Conservation (phyloP, 2,888 invertebrate species). For the Limnephilus auricula region DNA sequence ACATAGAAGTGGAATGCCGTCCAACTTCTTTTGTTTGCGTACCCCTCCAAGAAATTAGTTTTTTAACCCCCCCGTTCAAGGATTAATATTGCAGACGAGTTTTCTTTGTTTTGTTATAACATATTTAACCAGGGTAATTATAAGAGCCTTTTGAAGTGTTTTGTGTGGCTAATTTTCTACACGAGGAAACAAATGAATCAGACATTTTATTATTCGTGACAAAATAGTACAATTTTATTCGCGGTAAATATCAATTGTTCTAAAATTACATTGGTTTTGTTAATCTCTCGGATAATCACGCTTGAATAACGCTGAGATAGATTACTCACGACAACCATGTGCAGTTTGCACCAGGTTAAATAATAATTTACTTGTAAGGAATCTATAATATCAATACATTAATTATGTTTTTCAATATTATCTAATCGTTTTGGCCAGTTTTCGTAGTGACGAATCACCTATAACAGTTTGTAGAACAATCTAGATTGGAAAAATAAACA, state of each 20-base stretch:
- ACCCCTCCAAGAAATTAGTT: background rate
- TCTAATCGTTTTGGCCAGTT: background rate
- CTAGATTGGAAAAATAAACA: background rate
- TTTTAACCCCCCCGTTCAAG: background rate
- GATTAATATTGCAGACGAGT: background rate
- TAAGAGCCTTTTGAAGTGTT: background rate
- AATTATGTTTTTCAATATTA: background rate
- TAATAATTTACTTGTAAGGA: background rate
- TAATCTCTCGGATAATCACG: background rate
- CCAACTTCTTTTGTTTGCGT: no score
- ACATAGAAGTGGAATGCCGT: no score
- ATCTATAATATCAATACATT: background rate
- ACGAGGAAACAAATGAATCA: background rate
- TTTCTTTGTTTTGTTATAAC: background rate
- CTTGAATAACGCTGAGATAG: background rate
- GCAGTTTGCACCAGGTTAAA: background rate
- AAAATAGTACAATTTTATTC: background rate
- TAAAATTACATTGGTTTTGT: background rate
- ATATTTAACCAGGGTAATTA: background rate
- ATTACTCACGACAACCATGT: background rate
- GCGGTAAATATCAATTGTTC: background rate
- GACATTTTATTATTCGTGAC: background rate
- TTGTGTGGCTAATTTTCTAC: background rate
- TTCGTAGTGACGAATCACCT: background rate
- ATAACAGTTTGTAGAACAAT: background rate